Evolutionary conservation across 2,888 invertebrate species (phyloP).

Genomic region (Zele albiditarsus): DNA sequence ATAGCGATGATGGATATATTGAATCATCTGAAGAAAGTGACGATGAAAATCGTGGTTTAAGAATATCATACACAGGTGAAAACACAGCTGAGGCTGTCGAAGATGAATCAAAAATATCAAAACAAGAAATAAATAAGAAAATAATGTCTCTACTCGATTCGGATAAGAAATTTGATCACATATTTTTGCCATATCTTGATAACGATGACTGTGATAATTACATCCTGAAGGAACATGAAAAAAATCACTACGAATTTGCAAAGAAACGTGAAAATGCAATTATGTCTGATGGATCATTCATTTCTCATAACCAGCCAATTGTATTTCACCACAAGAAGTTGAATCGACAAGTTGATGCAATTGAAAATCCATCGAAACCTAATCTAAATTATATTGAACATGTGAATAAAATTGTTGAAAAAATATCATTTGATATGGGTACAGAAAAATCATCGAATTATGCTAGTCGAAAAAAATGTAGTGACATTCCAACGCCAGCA

Average conservation of each 20-base stretch:
- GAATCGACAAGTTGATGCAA: slow-evolving; percentile 51
- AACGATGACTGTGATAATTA: slow-evolving; percentile 58
- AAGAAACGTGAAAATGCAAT: slow-evolving; percentile 74
- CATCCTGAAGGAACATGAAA: slow-evolving; percentile 65
- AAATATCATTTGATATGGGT: slow-evolving; percentile 64
- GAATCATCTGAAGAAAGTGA: slow-evolving; percentile 73
- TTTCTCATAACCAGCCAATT: slow-evolving; percentile 60
- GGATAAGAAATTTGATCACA: slow-evolving; percentile 59
- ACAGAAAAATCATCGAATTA: slow-evolving; percentile 44
- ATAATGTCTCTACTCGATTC: slow-evolving; percentile 63
- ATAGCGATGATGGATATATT: slow-evolving; percentile 71
- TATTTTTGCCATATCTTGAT: slow-evolving; percentile 44
- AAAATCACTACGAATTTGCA: slow-evolving; percentile 68
- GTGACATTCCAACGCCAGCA: slow-evolving; percentile 36
- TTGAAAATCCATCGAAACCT: slow-evolving; percentile 48
- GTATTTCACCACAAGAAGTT: slow-evolving; percentile 62
- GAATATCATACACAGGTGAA: slow-evolving; percentile 88
- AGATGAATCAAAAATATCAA: slow-evolving; percentile 67
- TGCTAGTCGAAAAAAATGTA: slow-evolving; percentile 58
- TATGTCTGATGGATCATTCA: slow-evolving; percentile 58
- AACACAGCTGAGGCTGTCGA: slow-evolving; percentile 91
- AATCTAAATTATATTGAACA: slow-evolving; percentile 57
- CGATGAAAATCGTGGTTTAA: slow-evolving; percentile 76
- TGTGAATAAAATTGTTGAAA: slow-evolving; percentile 56
- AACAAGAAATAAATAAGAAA: slow-evolving; percentile 64